phyloP scores from a whole-genome alignment of 2,888 invertebrate genomes.

The Drosophila testacea region DNA sequence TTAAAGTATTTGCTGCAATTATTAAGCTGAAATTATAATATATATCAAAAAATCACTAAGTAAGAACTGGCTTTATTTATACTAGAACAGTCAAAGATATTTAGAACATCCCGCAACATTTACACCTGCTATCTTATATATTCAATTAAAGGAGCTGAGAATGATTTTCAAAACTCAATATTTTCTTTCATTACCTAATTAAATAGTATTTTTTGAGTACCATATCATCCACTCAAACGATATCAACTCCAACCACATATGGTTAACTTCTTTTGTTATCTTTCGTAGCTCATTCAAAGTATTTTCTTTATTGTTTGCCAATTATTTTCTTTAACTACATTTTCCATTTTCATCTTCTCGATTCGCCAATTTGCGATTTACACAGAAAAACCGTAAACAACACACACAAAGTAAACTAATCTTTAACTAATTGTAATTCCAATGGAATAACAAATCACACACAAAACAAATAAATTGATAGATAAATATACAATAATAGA shows the following conservation, averaged over 20 bases:
- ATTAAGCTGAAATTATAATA: too few relatives aligned
- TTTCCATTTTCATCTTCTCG: conserved; percentile 1
- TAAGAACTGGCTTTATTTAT: too few relatives aligned
- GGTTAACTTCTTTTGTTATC: background rate
- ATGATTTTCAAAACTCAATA: background rate
- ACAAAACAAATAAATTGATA: conserved; percentile 54
- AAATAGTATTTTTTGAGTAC: too few relatives aligned
- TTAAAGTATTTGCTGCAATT: background rate
- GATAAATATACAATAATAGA: conserved; percentile 43
- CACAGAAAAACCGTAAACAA: conserved; percentile 22
- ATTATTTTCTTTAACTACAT: conserved; percentile 8
- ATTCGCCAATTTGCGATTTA: conserved; percentile 7
- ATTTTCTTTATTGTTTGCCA: conserved; percentile 22
- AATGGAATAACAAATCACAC: conserved; percentile 22
- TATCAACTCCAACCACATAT: background rate
- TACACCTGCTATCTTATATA: too few relatives aligned
- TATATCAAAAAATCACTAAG: background rate
- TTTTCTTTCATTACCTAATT: background rate
- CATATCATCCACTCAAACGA: background rate
- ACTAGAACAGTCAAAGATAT: too few relatives aligned
- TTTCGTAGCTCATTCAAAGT: conserved; percentile 45
- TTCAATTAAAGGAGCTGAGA: too few relatives aligned
- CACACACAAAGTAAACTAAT: conserved; percentile 36
- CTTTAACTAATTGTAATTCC: conserved; percentile 28
- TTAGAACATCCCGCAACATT: too few relatives aligned